phyloP scores from a whole-genome alignment of 2,113 vertebrate species.

The Haliaeetus leucogaster region DNA sequence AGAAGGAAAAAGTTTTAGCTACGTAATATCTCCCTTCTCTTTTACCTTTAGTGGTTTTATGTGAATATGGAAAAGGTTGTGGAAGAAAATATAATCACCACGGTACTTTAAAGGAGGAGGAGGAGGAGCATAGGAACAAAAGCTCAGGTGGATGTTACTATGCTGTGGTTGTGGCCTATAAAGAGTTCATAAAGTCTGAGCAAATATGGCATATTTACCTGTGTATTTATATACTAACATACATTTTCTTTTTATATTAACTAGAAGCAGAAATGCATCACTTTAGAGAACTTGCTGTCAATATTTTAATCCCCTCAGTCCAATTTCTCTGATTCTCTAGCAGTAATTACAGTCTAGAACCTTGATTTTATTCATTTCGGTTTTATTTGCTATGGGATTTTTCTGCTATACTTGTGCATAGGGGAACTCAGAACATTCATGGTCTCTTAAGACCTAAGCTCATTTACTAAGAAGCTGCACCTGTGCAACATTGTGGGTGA shows the following conservation, averaged over 20 bases:
- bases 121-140: background rate
- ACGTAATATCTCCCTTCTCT: background rate
- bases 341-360: background rate
- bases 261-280: background rate
- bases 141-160: background rate
- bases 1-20: background rate
- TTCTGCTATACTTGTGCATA: background rate
- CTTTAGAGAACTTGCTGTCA: background rate
- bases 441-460: background rate
- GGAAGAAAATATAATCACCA: background rate
- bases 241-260: background rate
- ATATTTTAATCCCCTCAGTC: conserved; percentile 14
- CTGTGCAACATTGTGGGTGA: background rate
- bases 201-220: background rate
- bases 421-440: background rate
- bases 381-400: background rate
- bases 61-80: background rate
- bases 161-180: background rate
- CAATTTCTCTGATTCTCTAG: background rate
- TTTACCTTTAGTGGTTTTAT: background rate
- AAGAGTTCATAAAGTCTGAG: background rate
- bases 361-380: background rate
- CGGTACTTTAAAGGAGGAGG: background rate
- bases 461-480: background rate
- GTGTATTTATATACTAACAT: background rate